Evolutionary conservation across 2,888 invertebrate genomes (phyloP), one percentile per base, ranked within the genome.

Genomic region (Melikaiella ostensackeni): DNA sequence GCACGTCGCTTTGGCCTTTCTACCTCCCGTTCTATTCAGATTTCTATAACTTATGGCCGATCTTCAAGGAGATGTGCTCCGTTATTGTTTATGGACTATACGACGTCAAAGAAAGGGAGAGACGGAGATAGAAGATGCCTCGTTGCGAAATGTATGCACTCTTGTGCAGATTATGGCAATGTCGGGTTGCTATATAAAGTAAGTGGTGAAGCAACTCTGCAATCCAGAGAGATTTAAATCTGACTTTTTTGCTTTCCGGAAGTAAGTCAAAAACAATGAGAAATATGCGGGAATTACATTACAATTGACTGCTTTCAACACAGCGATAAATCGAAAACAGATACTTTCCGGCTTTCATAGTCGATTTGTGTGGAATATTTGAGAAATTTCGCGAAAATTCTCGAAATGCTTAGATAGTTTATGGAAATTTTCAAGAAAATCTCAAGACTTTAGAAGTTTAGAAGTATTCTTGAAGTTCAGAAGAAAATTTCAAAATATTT

Each of bases 1-100:
- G n/a, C 33, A 62, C 35, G 62, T 62, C 62, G 35, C 62, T 35
- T 62, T 62, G 62, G 62, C 62, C 62, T 62, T 62, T 62, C 62
- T 62, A 62, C 62, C 62, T 62, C 35, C 62, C 35, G 35, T 62
- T 62, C 62, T 62, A 62, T 62, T 62, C 62, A 62, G 62, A 62
- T 62, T 62, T 62, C 62, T 85, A 83, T 85, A 84, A 85, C 82
- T 85, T 85, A 85, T 85, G 81, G 81, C 81, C 84, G 85, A 85
- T 85, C 83, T 35, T 84, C 84, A 82, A 84, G 83, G 81, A 83
- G 83, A 84, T 85, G 83, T 82, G 81, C 82, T 80, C 70, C 78
- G 79, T 61, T 81, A 85, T 85, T 84, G 84, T 84, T 84, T 85
- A 83, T 83, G 76, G 84, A 70, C 62, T 62, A 9, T 62, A 4